phyloP scores from a whole-genome alignment of 2,113 vertebrate genomes.

The Coturnix japonica region DNA sequence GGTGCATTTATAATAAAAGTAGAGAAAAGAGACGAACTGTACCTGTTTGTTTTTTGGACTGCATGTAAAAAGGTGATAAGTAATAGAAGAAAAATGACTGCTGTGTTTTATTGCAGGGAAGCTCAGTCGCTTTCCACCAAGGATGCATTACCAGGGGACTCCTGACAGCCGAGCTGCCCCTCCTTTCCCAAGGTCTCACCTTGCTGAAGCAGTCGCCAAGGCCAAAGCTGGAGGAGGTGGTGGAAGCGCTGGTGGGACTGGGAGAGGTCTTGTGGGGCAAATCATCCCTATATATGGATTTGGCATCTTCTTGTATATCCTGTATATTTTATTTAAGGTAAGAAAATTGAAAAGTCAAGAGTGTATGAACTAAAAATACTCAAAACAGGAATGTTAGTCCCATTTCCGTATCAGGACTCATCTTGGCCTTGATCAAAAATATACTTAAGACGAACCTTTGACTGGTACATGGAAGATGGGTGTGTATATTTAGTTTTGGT shows the following conservation, averaged over 20 bases:
- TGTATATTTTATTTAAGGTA: constrained; percentile 97
- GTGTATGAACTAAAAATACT: neutral
- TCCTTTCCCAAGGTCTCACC: constrained; percentile 79
- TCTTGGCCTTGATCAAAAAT: neutral
- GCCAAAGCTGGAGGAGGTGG: constrained; percentile 75
- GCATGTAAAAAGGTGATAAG: neutral
- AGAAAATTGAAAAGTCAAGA: constrained; percentile 16
- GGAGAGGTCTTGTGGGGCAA: constrained; percentile 88
- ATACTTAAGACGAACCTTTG: neutral
- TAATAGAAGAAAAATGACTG: neutral
- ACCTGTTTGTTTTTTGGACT: neutral
- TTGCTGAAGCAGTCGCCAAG: constrained; percentile 83
- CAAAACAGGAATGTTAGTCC: rapidly evolving
- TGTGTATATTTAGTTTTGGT: neutral
- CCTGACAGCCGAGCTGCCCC: constrained; percentile 71
- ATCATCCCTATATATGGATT: constrained; percentile 96
- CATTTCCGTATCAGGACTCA: neutral
- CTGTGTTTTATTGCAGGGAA: constrained; percentile 78
- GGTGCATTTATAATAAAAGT: neutral
- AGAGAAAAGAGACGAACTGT: neutral
- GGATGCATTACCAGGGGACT: constrained; percentile 73
- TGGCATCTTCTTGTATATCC: constrained; percentile 93
- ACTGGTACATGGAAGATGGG: neutral
- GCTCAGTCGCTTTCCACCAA: constrained; percentile 80
- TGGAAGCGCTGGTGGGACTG: constrained; percentile 66